Conservation (phyloP, 2,888 invertebrate species). For the Drosophila multiciliata region DNA sequence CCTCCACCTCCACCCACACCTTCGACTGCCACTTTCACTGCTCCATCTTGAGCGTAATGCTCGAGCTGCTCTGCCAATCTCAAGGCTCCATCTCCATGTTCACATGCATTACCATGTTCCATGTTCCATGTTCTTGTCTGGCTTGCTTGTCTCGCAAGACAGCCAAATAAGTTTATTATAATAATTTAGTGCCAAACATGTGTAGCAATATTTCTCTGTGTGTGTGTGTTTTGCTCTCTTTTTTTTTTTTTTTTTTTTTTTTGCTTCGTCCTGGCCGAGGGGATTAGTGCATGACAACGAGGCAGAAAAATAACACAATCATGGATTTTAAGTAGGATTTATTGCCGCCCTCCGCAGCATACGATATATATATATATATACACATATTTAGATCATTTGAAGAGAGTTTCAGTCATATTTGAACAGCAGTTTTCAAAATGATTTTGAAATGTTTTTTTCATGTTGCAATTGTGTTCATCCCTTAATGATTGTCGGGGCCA, state of each 20-base stretch:
- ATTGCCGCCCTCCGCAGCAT: slow-evolving; percentile 22
- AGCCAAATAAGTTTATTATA: slow-evolving; percentile 73
- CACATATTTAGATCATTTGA: not conserved
- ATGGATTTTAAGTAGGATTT: slow-evolving; percentile 65
- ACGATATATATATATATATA: not conserved
- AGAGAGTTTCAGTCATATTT: not conserved
- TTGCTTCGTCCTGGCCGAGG: slow-evolving; percentile 21
- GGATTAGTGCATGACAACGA: slow-evolving; percentile 34
- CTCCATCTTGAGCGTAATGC: not conserved
- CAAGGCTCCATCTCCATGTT: slow-evolving; percentile 9
- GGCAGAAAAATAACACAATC: slow-evolving; percentile 45
- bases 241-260: slow-evolving; percentile 4
- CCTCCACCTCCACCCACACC: not conserved
- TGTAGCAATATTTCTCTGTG: slow-evolving; percentile 59
- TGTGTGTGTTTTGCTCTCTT: not conserved
- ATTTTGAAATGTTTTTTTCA: not conserved
- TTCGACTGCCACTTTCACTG: not conserved
- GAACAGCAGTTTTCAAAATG: not conserved
- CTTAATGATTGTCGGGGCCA: not conserved
- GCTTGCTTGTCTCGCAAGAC: slow-evolving; percentile 1
- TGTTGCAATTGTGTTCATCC: not conserved
- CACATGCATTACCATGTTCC: slow-evolving; percentile 17
- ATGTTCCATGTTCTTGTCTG: slow-evolving; percentile 12
- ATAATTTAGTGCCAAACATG: slow-evolving; percentile 76
- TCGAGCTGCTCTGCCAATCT: slow-evolving; percentile 14